Conservation (phyloP, 2,888 invertebrate genomes). For the Eristalis arbustorum region DNA sequence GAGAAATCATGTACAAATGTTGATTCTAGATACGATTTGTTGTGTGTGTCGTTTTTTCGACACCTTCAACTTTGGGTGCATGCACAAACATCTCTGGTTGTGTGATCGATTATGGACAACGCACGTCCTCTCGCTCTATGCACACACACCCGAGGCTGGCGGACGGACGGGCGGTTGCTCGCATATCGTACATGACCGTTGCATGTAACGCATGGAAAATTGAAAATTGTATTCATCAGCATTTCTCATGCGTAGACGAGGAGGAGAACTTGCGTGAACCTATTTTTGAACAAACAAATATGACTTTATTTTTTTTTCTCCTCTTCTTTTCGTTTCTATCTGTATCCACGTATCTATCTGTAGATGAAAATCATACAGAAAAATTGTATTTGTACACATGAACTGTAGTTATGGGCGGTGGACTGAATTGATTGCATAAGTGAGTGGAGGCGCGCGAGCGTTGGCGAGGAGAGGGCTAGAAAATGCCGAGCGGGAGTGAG, state of each 20-base stretch:
- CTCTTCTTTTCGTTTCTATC: not conserved
- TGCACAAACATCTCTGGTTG: slow-evolving; percentile 11
- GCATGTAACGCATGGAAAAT: slow-evolving; percentile 25
- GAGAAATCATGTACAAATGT: slow-evolving; percentile 26
- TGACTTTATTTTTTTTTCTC: slow-evolving; percentile 2
- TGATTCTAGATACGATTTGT: slow-evolving; percentile 23
- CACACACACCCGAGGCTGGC: not conserved
- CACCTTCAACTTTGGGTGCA: slow-evolving; percentile 19
- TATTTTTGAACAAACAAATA: slow-evolving; percentile 49
- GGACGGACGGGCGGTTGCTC: too few relatives aligned
- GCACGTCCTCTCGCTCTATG: not conserved
- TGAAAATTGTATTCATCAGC: slow-evolving; percentile 25
- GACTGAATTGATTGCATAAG: slow-evolving; percentile 36
- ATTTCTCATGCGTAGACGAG: slow-evolving; percentile 21
- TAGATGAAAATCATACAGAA: slow-evolving; percentile 29
- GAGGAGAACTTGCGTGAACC: slow-evolving; percentile 32
- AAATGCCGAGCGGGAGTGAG: not conserved
- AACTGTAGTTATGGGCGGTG: slow-evolving; percentile 8
- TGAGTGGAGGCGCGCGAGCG: not conserved
- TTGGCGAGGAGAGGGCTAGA: not conserved
- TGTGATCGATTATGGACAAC: slow-evolving; percentile 38
- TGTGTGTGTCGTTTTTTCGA: slow-evolving; percentile 4
- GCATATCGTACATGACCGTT: not conserved
- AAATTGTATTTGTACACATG: slow-evolving; percentile 6
- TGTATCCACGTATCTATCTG: slow-evolving; percentile 12